Evolutionary conservation across 2,797 vertebrate genomes (phyloP).

Genomic region (Lacerta bilineata): DNA sequence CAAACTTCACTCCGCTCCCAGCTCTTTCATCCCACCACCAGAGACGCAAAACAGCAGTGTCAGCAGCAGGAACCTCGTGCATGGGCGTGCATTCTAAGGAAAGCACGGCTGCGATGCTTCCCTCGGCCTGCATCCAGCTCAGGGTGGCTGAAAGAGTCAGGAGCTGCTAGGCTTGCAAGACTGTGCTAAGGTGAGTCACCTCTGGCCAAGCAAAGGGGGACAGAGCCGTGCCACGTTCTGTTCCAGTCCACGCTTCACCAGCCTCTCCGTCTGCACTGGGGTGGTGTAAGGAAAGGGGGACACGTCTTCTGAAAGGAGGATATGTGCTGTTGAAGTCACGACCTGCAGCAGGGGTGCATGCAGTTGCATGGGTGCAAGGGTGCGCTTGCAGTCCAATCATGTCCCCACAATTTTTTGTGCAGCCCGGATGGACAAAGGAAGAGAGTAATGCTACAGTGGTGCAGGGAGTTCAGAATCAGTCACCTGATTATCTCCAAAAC

Average conservation of each 20-base stretch:
- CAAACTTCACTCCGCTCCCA: conserved; percentile 13
- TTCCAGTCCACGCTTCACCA: neutral
- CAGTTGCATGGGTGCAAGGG: neutral
- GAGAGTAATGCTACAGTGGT: neutral
- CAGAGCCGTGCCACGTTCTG: neutral
- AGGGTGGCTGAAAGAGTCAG: neutral
- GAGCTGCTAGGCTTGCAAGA: neutral
- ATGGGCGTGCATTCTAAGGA: neutral
- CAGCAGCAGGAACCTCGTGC: neutral
- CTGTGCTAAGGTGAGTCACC: neutral
- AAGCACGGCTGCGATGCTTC: neutral
- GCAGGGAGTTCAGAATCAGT: neutral
- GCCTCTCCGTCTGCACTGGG: neutral
- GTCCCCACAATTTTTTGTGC: neutral
- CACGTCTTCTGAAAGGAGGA: neutral
- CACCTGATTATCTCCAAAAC: neutral
- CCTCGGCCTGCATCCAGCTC: neutral
- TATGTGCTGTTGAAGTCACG: neutral
- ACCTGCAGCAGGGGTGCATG: neutral
- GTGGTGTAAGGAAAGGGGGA: neutral
- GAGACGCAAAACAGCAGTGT: conserved; percentile 12
- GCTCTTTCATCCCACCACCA: neutral
- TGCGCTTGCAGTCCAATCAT: neutral
- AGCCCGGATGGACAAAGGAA: neutral
- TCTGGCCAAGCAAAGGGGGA: neutral